Conservation (phyloP, 2,797 vertebrate species). For the Platyrinchus mystaceus region DNA sequence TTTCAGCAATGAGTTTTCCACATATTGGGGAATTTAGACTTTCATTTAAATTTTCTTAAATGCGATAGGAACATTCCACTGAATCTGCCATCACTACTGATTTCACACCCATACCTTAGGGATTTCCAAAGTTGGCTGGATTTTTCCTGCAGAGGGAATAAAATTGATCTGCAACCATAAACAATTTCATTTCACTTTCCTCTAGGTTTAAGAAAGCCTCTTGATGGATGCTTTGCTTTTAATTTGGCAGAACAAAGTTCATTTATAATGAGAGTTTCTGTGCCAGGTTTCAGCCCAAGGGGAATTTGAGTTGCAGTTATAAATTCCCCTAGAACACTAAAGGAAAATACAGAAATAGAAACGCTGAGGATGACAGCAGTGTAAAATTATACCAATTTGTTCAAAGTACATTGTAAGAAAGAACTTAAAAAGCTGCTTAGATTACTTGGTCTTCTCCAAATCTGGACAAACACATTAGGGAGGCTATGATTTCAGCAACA, state of each 20-base stretch:
- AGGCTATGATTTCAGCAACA: neutral
- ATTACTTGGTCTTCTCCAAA: neutral
- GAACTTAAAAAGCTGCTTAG: neutral
- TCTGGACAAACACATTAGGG: neutral
- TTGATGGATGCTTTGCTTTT: constrained; percentile 38
- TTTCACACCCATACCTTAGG: neutral
- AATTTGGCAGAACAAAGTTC: constrained; percentile 41
- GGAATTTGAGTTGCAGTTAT: constrained; percentile 8
- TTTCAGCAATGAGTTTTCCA: neutral
- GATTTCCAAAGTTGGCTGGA: neutral
- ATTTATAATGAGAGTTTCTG: neutral
- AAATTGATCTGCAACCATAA: neutral
- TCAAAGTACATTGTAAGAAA: neutral
- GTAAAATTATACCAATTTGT: constrained; percentile 4
- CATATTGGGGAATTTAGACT: neutral
- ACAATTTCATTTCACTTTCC: neutral
- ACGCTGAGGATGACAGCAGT: constrained; percentile 2
- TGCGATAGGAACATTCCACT: neutral
- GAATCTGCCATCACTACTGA: neutral
- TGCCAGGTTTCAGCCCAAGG: constrained; percentile 19
- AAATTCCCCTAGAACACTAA: constrained; percentile 20
- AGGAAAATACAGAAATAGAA: constrained; percentile 32
- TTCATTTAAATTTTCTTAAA: neutral
- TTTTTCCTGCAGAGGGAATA: neutral
- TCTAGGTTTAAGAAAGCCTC: constrained; percentile 16